These are phyloP conservation scores for Rhaphigaster nebulosa DNA, from an alignment of 2,888 invertebrate genomes.

Conservation along the genomic window DNA sequence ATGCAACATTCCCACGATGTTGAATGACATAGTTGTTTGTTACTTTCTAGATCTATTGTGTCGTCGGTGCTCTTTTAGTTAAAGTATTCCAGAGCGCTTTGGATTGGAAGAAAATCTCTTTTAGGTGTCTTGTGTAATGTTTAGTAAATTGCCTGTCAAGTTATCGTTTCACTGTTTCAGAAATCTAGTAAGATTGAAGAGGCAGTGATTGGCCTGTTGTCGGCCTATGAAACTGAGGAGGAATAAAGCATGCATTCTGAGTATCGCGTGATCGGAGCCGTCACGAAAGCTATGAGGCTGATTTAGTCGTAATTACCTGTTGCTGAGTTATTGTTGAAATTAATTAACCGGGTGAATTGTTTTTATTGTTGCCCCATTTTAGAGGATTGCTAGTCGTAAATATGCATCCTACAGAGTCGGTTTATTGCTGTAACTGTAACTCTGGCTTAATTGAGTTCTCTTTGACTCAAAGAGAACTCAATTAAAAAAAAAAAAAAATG, in stretches of 20 bases:
- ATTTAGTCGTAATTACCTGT: constrained; percentile 27
- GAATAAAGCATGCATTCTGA: not conserved
- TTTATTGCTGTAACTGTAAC: constrained; percentile 27
- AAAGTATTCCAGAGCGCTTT: not conserved
- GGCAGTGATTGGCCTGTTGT: constrained; percentile 41
- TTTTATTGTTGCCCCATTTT: not conserved
- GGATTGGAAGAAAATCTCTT: not conserved
- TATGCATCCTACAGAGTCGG: not conserved
- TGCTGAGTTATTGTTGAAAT: constrained; percentile 41
- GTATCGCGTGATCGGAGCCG: constrained; percentile 24
- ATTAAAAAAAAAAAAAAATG: constrained; percentile 5
- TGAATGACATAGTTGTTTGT: not conserved
- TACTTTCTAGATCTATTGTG: not conserved
- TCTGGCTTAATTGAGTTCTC: constrained; percentile 1
- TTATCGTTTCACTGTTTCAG: not conserved
- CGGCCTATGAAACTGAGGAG: not conserved
- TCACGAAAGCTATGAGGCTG: not conserved
- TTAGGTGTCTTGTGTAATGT: not conserved
- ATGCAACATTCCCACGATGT: constrained; percentile 1
- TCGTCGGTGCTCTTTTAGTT: not conserved
- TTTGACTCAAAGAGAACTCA: constrained; percentile 32
- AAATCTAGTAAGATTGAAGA: constrained; percentile 22
- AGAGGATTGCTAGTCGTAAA: not conserved
- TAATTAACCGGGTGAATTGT: constrained; percentile 3
- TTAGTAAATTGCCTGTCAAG: not conserved